phyloP scores from a whole-genome alignment of 1,140 invertebrate genomes.

The Scaptomyza graminum region DNA sequence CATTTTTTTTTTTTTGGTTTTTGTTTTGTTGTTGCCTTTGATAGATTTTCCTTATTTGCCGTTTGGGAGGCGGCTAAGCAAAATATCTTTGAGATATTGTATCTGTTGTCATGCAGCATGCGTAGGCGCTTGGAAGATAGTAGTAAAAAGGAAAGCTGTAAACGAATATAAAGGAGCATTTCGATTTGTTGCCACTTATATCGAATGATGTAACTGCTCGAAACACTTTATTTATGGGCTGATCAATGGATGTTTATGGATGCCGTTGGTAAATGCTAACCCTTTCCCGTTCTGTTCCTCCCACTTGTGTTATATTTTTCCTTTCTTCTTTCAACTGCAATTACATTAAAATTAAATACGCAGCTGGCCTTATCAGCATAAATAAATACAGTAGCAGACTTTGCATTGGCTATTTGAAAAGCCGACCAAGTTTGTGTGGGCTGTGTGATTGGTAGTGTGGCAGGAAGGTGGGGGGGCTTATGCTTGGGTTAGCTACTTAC shows the following conservation, averaged over 20 bases:
- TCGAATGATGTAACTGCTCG: slow-evolving; percentile 41
- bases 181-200: slow-evolving; percentile 27
- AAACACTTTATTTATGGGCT: slow-evolving; percentile 26
- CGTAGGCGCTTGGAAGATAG: slow-evolving; percentile 41
- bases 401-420: slow-evolving; percentile 17
- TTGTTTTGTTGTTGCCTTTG: slow-evolving; percentile 26
- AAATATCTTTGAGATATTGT: slow-evolving; percentile 56
- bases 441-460: not conserved
- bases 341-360: slow-evolving; percentile 30
- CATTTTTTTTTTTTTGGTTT: not conserved
- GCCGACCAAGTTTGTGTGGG: slow-evolving; percentile 13
- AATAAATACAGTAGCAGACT: not conserved
- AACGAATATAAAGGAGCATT: not conserved
- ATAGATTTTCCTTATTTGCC: slow-evolving; percentile 52
- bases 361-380: slow-evolving; percentile 19
- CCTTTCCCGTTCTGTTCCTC: no score
- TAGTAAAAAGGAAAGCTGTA: no score
- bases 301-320: no score
- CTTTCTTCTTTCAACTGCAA: not conserved
- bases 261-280: not conserved
- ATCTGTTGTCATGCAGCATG: slow-evolving; percentile 54
- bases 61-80: slow-evolving; percentile 11
- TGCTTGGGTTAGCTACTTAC: not conserved
- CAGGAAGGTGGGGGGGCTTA: no score
- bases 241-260: slow-evolving; percentile 8